phyloP scores from a whole-genome alignment of 2,797 vertebrate species.

The Micropoecilia bifurca region DNA sequence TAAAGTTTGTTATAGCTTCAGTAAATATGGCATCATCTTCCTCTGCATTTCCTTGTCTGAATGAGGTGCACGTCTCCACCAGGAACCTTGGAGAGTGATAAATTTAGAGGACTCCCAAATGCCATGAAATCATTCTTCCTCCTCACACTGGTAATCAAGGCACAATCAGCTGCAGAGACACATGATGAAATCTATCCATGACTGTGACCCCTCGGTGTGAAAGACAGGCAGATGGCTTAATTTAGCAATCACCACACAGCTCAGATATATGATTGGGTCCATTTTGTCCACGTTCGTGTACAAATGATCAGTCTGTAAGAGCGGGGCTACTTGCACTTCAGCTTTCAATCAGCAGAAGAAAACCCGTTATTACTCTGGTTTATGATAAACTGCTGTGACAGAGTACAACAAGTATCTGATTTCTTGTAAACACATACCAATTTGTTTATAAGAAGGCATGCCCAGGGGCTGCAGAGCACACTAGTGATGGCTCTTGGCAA shows the following conservation, averaged over 20 bases:
- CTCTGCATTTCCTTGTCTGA: constrained; percentile 6
- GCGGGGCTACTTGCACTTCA: constrained; percentile 39
- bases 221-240: constrained; percentile 53
- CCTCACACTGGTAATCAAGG: constrained; percentile 56
- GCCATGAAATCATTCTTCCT: constrained; percentile 45
- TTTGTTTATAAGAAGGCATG: constrained; percentile 42
- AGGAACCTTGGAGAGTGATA: background rate
- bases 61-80: constrained; percentile 1
- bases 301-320: constrained; percentile 32
- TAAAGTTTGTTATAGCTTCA: background rate
- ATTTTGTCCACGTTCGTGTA: constrained; percentile 47
- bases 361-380: constrained; percentile 49
- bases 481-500: constrained; percentile 33
- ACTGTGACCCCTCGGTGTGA: constrained; percentile 51
- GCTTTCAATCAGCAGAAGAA: constrained; percentile 34
- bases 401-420: constrained; percentile 54
- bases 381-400: constrained; percentile 18
- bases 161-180: constrained; percentile 45
- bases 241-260: constrained; percentile 52
- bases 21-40: constrained; percentile 20
- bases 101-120: constrained; percentile 36
- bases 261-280: constrained; percentile 56
- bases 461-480: constrained; percentile 41
- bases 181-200: constrained; percentile 25
- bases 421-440: constrained; percentile 59